These are phyloP conservation scores for Phoenoteleia sp. DNA, from an alignment of 2,888 invertebrate genomes.

Conservation along the genomic window DNA sequence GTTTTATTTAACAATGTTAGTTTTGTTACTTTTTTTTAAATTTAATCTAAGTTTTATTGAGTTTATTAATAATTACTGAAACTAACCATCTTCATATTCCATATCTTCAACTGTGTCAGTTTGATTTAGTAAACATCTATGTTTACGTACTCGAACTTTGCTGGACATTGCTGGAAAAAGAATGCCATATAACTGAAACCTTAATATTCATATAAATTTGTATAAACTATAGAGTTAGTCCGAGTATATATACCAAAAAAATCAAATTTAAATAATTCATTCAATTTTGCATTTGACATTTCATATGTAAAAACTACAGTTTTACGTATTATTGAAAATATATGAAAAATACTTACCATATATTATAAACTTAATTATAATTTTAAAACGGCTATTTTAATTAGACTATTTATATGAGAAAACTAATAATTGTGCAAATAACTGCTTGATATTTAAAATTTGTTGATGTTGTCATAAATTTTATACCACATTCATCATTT, in stretches of 20 bases:
- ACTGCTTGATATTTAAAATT: neutral
- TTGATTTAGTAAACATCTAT: neutral
- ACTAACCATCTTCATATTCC: neutral
- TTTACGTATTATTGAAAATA: neutral
- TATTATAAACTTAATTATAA: neutral
- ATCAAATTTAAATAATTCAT: neutral
- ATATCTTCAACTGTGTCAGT: neutral
- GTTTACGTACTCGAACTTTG: conserved; percentile 1
- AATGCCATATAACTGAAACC: neutral
- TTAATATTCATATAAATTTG: neutral
- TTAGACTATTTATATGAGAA: no score
- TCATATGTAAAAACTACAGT: neutral
- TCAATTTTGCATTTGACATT: neutral
- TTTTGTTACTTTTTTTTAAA: no score
- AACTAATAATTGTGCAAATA: neutral
- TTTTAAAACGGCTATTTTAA: neutral
- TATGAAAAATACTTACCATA: neutral
- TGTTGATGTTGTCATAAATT: neutral
- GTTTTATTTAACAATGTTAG: no score
- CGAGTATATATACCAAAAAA: neutral
- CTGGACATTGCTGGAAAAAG: neutral
- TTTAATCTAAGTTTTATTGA: no score
- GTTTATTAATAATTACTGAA: neutral
- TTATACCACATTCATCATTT: neutral
- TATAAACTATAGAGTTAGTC: neutral